Evolutionary conservation across 2,113 vertebrate species (phyloP).

Genomic region (Ondatra zibethicus): DNA sequence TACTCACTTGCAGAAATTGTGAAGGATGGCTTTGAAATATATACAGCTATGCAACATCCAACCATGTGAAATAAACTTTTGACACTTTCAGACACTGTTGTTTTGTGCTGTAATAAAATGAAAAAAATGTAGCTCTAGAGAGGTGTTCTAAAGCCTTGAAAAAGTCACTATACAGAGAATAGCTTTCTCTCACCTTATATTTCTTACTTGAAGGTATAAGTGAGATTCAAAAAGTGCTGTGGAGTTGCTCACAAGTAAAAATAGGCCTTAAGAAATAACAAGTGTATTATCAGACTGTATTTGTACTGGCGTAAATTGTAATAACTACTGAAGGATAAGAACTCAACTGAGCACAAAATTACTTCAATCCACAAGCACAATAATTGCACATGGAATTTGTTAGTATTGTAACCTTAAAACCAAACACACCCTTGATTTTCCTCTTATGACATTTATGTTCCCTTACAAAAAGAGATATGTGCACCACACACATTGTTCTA

Average conservation of each 20-base stretch:
- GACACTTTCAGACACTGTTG: background rate
- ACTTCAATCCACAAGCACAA: background rate
- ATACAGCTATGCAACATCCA: background rate
- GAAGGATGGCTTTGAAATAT: no score
- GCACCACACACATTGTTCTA: background rate
- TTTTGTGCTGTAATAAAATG: background rate
- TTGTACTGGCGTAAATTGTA: background rate
- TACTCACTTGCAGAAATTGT: background rate
- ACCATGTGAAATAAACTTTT: background rate
- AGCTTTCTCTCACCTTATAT: background rate
- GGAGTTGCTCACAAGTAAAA: background rate
- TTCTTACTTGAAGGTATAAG: background rate
- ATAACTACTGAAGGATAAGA: background rate
- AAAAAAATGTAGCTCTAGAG: background rate
- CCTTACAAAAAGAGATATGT: background rate
- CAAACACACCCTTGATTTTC: background rate
- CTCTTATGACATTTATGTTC: background rate
- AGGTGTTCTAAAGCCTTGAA: background rate
- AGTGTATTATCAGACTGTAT: background rate
- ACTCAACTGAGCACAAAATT: background rate
- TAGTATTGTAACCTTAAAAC: background rate
- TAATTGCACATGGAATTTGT: background rate
- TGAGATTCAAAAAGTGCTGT: background rate
- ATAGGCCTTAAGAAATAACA: no score
- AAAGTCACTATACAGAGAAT: background rate